Base-by-base conservation (phyloP, 2,888 invertebrate genomes). In the Hydriomena furcata region DNA sequence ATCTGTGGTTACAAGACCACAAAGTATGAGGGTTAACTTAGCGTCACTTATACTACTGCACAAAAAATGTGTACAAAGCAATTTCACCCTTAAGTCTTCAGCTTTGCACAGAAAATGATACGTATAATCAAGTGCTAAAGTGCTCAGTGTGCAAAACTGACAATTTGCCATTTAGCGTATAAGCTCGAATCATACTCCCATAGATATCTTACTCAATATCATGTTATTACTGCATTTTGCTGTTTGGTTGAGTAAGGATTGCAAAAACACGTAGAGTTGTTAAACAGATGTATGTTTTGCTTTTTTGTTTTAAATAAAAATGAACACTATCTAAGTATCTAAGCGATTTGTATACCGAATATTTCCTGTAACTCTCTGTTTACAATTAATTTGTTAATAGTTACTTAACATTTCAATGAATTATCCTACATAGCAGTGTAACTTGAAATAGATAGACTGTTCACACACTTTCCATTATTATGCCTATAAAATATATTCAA, bases 91-190 rank as follows among this genome's bases (percentile, higher is more conserved):
- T 73, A 74, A 52, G 37, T 25, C 37, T 36, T 53, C 43, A 13
- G 55, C 24, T 28, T 43, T 69, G 68, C 58, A 52, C 55, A 69
- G 55, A 63, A 63, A 59, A 64, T 48, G 24, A 38, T 20, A 38
- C 41, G 49, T 54, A 28, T 40, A 35, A 42, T 38, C 34, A 35
- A 41, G 21, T 32, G 68, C 68, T 79, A 76, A 79, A 80, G 73
- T 76, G 79, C 74, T 67, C 67, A 73, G 71, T 76, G 71, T 70
- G 73, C 72, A 55, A 71, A 79, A 78, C 82, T 76, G 67, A 71
- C 85, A 84, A 85, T 88, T 86, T 86, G 76, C 84, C 77, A 84
- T 87, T 89, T 86, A 84, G 75, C 78, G 79, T 74, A 74, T 79
- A 77, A 79, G 80, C 71, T 76, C 71, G 75, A 80, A 82, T 82